These are phyloP conservation scores for Bolborhynchus lineola DNA, from an alignment of 2,113 vertebrate genomes.

Conservation along the genomic window DNA sequence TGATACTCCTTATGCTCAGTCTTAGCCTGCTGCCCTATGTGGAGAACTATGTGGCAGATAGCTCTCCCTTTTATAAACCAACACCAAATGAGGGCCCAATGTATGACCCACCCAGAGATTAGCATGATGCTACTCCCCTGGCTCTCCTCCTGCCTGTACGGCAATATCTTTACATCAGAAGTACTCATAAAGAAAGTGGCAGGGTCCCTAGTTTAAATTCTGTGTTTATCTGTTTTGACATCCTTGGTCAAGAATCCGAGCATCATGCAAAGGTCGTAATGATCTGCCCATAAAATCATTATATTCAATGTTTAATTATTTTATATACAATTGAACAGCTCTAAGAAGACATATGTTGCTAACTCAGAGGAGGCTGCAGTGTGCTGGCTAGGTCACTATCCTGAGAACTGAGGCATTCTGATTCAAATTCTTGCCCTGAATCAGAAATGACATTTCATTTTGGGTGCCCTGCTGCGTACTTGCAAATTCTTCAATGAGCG, in stretches of 20 bases:
- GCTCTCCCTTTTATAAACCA: not conserved
- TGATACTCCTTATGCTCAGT: not conserved
- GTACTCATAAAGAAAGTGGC: not conserved
- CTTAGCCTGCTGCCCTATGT: fast-evolving
- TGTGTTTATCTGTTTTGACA: not conserved
- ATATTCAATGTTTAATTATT: not conserved
- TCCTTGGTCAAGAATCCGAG: not conserved
- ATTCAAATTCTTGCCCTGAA: not conserved
- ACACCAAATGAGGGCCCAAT: not conserved
- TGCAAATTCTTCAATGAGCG: not conserved
- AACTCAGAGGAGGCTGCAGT: not conserved
- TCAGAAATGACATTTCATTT: not conserved
- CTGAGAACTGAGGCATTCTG: fast-evolving
- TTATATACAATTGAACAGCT: not conserved
- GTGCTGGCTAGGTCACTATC: not conserved
- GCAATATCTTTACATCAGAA: not conserved
- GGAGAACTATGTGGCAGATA: not conserved
- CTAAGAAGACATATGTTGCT: not conserved
- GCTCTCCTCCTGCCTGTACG: not conserved
- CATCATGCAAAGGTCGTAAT: not conserved
- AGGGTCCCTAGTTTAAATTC: not conserved
- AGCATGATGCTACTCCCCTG: not conserved
- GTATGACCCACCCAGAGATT: not conserved
- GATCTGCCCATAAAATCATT: not conserved
- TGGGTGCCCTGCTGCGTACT: not conserved